Conservation (phyloP, 2,113 vertebrate genomes). For the Camelus dromedarius region DNA sequence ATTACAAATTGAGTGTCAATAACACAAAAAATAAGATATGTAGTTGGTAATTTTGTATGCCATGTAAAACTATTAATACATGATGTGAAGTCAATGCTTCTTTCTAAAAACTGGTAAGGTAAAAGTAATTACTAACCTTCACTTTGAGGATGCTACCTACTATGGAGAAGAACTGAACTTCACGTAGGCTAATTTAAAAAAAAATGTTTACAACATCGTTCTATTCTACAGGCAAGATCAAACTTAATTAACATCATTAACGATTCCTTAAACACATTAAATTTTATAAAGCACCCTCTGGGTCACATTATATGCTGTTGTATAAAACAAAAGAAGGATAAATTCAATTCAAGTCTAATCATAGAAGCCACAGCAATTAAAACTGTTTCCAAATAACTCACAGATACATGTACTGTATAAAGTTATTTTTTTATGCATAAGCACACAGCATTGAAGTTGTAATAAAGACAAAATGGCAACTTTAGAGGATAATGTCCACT, state of each 20-base stretch:
- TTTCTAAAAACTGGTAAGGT: neutral
- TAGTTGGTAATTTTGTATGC: neutral
- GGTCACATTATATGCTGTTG: neutral
- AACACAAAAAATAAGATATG: neutral
- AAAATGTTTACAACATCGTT: neutral
- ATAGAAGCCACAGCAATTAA: constrained; percentile 30
- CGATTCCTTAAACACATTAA: constrained; percentile 45
- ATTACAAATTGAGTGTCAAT: neutral
- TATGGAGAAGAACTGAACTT: neutral
- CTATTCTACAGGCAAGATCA: constrained; percentile 52
- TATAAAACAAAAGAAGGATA: neutral
- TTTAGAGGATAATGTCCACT: constrained; percentile 27
- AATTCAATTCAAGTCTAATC: constrained; percentile 41
- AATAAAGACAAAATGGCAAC: constrained; percentile 50
- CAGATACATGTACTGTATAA: neutral
- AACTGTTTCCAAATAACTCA: constrained; percentile 55
- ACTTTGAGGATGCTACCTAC: neutral
- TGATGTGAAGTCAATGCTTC: neutral
- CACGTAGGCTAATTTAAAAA: neutral
- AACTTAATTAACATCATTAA: constrained; percentile 55
- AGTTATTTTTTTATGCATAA: neutral
- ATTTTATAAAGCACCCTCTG: constrained; percentile 49
- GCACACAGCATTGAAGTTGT: neutral
- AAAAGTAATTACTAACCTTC: constrained; percentile 27
- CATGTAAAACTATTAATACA: neutral